Percentiles rank a stretch among this genome's conserved stretches.
phyloP scores from a whole-genome alignment of 2,888 invertebrate genomes.

The Tridacna crocea region DNA sequence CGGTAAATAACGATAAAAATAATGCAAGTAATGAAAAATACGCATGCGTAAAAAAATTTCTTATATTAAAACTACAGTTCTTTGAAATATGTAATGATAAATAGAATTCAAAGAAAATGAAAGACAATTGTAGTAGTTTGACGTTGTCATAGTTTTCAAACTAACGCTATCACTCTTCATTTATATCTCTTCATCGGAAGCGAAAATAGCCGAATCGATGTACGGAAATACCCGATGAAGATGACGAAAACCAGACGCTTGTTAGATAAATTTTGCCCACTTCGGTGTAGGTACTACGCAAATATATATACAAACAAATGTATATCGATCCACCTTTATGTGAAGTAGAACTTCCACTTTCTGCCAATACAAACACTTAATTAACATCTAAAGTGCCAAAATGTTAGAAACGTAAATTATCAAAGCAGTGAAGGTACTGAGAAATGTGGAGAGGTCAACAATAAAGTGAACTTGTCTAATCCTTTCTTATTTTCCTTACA shows the following conservation, averaged over 20 bases:
- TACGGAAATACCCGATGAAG: background rate
- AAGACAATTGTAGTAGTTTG: background rate
- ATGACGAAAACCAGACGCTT: background rate
- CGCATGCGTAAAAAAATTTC: too few species aligned
- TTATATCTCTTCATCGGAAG: background rate
- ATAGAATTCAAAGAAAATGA: too few species aligned
- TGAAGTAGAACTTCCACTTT: background rate
- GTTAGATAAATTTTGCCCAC: background rate
- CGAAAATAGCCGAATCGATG: background rate
- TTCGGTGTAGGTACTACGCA: background rate
- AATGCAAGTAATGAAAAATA: too few species aligned
- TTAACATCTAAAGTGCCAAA: background rate
- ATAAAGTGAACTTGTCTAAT: too few species aligned
- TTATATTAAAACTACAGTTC: too few species aligned
- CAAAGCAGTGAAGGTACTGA: background rate
- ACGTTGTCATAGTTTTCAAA: too few species aligned
- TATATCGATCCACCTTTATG: background rate
- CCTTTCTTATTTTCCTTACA: too few species aligned
- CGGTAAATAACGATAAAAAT: too few species aligned
- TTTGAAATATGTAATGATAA: too few species aligned
- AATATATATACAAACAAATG: constrained; percentile 3
- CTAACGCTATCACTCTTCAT: too few species aligned
- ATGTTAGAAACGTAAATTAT: background rate
- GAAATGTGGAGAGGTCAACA: background rate
- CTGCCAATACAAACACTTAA: constrained; percentile 5